Conservation (phyloP, 2,888 invertebrate species). For the Drosophila meridiana region DNA sequence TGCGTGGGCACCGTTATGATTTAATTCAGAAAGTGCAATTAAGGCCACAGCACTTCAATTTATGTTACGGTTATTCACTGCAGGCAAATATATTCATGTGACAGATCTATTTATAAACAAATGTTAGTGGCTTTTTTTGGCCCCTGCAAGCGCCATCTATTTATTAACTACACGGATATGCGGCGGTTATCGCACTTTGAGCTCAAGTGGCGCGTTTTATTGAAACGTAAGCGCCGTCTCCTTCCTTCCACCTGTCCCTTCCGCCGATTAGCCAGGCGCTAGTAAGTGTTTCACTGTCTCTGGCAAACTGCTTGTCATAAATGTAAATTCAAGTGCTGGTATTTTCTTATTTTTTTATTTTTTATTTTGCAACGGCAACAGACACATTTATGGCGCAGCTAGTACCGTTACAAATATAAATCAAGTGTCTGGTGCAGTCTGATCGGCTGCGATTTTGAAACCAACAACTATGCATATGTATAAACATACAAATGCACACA, state of each 20-base stretch:
- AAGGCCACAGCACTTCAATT: conserved; percentile 32
- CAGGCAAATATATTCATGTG: neutral
- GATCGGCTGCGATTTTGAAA: conserved; percentile 41
- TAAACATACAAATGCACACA: neutral
- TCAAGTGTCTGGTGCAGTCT: conserved; percentile 20
- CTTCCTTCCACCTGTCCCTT: neutral
- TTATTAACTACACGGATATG: conserved; percentile 55
- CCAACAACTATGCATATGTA: neutral
- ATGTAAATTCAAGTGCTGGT: conserved; percentile 52
- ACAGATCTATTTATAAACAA: conserved; percentile 12
- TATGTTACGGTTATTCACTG: conserved; percentile 20
- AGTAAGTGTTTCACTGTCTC: conserved; percentile 14
- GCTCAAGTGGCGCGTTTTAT: conserved; percentile 71
- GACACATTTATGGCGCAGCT: conserved; percentile 39
- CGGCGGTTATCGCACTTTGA: conserved; percentile 52
- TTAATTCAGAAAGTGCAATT: conserved; percentile 45
- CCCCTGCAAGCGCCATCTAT: conserved; percentile 19
- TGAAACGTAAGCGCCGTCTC: conserved; percentile 39
- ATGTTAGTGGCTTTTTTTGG: conserved; percentile 3
- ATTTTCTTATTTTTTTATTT: conserved; percentile 4
- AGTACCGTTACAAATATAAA: conserved; percentile 44
- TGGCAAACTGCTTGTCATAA: conserved; percentile 38
- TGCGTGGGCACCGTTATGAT: conserved; percentile 31
- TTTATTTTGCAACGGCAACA: conserved; percentile 12
- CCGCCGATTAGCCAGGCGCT: conserved; percentile 35